Conservation (phyloP, 2,888 invertebrate species). For the Cacoxenus indagator region DNA sequence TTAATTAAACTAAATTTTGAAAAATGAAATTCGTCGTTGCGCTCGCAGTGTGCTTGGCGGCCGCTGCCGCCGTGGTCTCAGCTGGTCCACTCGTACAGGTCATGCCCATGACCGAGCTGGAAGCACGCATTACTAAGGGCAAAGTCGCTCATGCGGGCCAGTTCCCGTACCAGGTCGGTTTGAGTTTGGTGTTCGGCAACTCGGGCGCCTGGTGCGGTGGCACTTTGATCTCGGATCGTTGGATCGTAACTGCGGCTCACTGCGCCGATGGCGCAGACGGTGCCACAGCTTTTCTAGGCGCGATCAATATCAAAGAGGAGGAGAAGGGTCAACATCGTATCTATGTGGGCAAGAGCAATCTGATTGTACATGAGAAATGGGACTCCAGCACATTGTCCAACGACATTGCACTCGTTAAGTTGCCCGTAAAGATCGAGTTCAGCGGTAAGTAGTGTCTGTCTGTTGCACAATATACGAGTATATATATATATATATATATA, state of each 20-base stretch:
- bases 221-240: constrained; percentile 46
- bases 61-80: constrained; percentile 34
- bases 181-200: constrained; percentile 23
- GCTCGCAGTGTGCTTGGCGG: constrained; percentile 31
- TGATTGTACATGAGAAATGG: constrained; percentile 45
- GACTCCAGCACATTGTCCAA: constrained; percentile 38
- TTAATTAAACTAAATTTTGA: neutral
- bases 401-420: constrained; percentile 58
- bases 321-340: constrained; percentile 46
- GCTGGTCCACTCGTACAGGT: constrained; percentile 36
- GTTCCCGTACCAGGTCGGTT: constrained; percentile 48
- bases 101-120: constrained; percentile 18
- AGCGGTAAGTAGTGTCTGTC: constrained; percentile 34
- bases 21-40: constrained; percentile 44
- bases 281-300: constrained; percentile 47
- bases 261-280: constrained; percentile 42
- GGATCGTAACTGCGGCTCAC: constrained; percentile 56
- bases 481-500: too few relatives aligned
- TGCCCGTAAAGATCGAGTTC: constrained; percentile 41
- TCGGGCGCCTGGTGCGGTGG: constrained; percentile 55
- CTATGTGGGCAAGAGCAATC: constrained; percentile 32
- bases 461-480: too few relatives aligned
- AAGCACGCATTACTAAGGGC: constrained; percentile 45
- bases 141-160: constrained; percentile 35
- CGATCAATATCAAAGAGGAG: constrained; percentile 36